phyloP scores from a whole-genome alignment of 2,888 invertebrate genomes.

The Colostygia pectinataria region DNA sequence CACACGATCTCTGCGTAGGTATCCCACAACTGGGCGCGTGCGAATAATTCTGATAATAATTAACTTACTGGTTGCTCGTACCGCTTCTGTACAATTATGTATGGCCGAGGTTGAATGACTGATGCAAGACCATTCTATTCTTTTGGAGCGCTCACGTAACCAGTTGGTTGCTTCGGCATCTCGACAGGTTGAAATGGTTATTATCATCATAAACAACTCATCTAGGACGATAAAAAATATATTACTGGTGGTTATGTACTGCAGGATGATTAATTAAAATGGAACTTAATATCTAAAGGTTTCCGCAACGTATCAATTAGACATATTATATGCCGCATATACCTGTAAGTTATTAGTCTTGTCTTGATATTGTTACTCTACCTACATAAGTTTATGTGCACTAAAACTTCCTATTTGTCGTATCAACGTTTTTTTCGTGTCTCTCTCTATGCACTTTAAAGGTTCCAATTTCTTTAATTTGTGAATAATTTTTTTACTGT shows the following conservation, averaged over 20 bases:
- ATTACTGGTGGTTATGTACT: not conserved
- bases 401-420: no score
- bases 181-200: slow-evolving; percentile 37
- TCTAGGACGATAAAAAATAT: slow-evolving; percentile 13
- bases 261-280: no score
- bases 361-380: no score
- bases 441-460: no score
- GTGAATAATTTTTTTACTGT: no score
- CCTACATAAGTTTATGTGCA: no score
- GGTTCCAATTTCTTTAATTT: no score
- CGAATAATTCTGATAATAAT: slow-evolving; percentile 60
- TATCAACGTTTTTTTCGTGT: no score
- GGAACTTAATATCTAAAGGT: no score
- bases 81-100: slow-evolving; percentile 57
- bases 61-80: slow-evolving; percentile 52
- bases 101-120: slow-evolving; percentile 61
- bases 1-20: slow-evolving; percentile 51
- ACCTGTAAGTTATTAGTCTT: no score
- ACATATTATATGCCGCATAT: no score
- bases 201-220: slow-evolving; percentile 24
- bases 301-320: no score
- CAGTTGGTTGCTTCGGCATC: slow-evolving; percentile 45
- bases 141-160: slow-evolving; percentile 67
- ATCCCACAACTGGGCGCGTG: slow-evolving; percentile 57
- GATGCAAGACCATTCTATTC: slow-evolving; percentile 71